Evolutionary conservation across 2,113 vertebrate species (phyloP), one percentile per base, ranked within the genome.

Genomic region (Paramormyrops kingsleyae): DNA sequence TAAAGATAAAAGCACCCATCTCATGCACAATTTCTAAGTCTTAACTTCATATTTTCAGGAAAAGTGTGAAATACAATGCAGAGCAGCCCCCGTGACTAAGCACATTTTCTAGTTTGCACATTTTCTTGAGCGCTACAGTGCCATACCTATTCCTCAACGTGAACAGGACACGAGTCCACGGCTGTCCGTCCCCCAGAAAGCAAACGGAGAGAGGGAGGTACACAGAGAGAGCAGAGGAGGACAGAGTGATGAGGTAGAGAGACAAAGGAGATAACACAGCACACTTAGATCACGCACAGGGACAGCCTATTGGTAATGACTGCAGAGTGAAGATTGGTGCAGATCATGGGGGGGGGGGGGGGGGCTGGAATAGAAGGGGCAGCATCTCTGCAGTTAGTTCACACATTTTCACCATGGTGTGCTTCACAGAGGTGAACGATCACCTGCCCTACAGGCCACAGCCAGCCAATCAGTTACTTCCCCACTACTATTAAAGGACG

Each of bases 71-170:
- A 31, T 80, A 35, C 49, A 50, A 13, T 50, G 49, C 13, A 50
- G 49, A 10, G 47, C 1, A 44, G 17, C 24, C 8, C 49, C 66
- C 19, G 13, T 31, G 21, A 44, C 46, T 66, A 42, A 10, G 27
- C 35, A 3, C 9, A 15, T 39, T 70, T 19, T 12, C n/a, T 24
- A 5, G 3, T 56, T 10, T 53, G 83, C 52, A 49, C 27, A 12
- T n/a, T 24, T 13, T 91, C 91, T 93, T 90, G 49, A 92, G 44
- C 12, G 7, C 56, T 89, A 84, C 89, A 47, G 91, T 91, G 92
- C 92, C 97, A 94, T 97, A 98, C 98, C 97, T 98, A 99, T 95
- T 99, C 97, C 92, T 99, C 97, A 97, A 97, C 97, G 96, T 96
- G 95, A 96, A 98, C 96, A 94, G 98, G 98, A 96, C 97, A 99